Conservation (phyloP, 2,113 vertebrate species). For the Gallinago undulata region DNA sequence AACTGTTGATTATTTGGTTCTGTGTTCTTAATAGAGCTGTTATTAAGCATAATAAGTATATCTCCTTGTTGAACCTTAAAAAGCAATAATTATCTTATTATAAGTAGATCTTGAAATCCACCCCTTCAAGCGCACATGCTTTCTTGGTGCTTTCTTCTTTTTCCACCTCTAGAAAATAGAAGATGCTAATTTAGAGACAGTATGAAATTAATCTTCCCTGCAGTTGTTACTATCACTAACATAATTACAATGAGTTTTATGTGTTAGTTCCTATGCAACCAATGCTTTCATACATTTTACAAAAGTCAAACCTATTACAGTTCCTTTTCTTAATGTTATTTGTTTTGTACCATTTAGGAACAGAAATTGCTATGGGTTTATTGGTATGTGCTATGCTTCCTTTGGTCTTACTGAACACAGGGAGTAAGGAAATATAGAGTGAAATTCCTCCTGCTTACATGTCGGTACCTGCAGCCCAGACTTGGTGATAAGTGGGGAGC, state of each 20-base stretch:
- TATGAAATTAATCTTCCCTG: background rate
- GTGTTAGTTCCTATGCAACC: background rate
- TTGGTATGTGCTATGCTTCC: background rate
- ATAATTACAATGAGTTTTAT: background rate
- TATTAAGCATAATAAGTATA: background rate
- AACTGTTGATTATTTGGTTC: constrained; percentile 36
- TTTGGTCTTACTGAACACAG: background rate
- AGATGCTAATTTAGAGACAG: background rate
- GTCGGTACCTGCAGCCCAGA: background rate
- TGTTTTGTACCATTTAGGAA: background rate
- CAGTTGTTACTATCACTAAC: background rate
- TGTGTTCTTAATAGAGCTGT: background rate
- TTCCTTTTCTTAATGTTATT: background rate
- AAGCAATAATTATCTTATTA: constrained; percentile 31
- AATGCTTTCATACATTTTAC: background rate
- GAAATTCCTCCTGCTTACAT: background rate
- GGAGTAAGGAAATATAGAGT: background rate
- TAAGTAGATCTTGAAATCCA: background rate
- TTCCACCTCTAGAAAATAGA: background rate
- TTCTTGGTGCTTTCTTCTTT: background rate
- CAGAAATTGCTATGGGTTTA: background rate
- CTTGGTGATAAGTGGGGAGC: background rate
- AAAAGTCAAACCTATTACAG: background rate
- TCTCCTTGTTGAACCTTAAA: constrained; percentile 6
- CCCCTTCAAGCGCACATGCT: background rate